Evolutionary conservation across 2,113 vertebrate genomes (phyloP), one percentile per base, ranked within the genome.

Genomic region (Cinclus mexicanus): DNA sequence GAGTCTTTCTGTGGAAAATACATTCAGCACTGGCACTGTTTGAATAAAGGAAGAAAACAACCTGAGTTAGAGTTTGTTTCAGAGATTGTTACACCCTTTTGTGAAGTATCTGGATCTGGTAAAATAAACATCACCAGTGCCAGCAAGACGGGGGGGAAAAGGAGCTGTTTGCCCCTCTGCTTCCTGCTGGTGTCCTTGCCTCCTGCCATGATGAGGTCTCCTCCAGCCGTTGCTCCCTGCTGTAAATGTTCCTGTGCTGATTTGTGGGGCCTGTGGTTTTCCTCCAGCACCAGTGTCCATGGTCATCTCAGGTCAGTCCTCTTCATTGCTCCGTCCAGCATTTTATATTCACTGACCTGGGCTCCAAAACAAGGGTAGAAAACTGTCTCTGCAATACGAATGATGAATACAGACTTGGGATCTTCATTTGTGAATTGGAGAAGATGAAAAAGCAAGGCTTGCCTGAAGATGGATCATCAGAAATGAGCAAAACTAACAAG

Each of bases 261-360:
- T 39, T 56, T 39, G 7, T 63, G 53, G 59, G 23, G 41, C 42
- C 80, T 67, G 37, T 70, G 49, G 37, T 52, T 90, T 85, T 68
- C n/a, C 17, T 64, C 41, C 1, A 10, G 50, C 37, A 37, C 31
- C 7, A 24, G 16, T 1, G 1, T 37, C 28, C 2, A 0, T 2
- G 4, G 49, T 60, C 15, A 8, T 41, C n/a, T 76, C 37, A 35
- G n/a, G 20, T 55, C 2, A 3, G 20, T 33, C 50, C n/a, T 77
- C 42, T 33, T 70, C 24, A 14, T 77, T 63, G 16, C 28, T 63
- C 9, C 4, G 7, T 63, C 47, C 49, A 26, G 26, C 53, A 21
- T 67, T 67, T 87, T 75, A 37, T 55, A 35, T 81, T 42, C 53
- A 25, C 4, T 67, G n/a, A 42, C 6, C 9, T 74, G 64, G 29